Evolutionary conservation across 2,113 vertebrate species (phyloP).

Genomic region (Brachyhypopomus occidentalis): DNA sequence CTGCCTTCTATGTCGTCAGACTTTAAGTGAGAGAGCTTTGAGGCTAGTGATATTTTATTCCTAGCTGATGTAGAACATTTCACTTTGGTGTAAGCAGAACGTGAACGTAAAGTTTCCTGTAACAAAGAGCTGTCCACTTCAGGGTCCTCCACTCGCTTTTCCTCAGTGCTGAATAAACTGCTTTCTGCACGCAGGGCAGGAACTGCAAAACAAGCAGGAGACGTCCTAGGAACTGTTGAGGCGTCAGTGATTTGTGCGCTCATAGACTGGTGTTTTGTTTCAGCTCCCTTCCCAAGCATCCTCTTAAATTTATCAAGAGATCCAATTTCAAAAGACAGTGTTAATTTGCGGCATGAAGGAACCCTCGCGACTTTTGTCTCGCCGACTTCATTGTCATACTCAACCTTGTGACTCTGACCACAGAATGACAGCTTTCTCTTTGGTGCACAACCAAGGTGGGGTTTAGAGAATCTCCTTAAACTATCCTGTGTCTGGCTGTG

Average conservation of each 20-base stretch:
- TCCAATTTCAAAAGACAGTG: slow-evolving; percentile 70
- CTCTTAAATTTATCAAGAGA: slow-evolving; percentile 91
- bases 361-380: slow-evolving; percentile 60
- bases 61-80: slow-evolving; percentile 46
- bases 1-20: slow-evolving; percentile 55
- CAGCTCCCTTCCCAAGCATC: slow-evolving; percentile 70
- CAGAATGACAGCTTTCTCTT: slow-evolving; percentile 62
- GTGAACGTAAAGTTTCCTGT: slow-evolving; percentile 46
- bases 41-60: slow-evolving; percentile 75
- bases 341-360: slow-evolving; percentile 63
- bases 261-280: slow-evolving; percentile 23
- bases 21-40: slow-evolving; percentile 83
- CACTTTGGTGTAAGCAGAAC: slow-evolving; percentile 58
- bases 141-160: not conserved
- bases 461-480: slow-evolving; percentile 31
- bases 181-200: not conserved
- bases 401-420: not conserved
- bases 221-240: not conserved
- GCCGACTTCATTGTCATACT: not conserved
- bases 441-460: not conserved
- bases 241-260: not conserved
- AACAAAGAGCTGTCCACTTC: not conserved
- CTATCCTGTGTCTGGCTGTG: slow-evolving; percentile 28
- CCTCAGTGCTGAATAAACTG: not conserved
- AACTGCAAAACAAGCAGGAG: not conserved